These are phyloP conservation scores for Amblyteles armatorius DNA, from an alignment of 2,888 invertebrate species.

Conservation along the genomic window DNA sequence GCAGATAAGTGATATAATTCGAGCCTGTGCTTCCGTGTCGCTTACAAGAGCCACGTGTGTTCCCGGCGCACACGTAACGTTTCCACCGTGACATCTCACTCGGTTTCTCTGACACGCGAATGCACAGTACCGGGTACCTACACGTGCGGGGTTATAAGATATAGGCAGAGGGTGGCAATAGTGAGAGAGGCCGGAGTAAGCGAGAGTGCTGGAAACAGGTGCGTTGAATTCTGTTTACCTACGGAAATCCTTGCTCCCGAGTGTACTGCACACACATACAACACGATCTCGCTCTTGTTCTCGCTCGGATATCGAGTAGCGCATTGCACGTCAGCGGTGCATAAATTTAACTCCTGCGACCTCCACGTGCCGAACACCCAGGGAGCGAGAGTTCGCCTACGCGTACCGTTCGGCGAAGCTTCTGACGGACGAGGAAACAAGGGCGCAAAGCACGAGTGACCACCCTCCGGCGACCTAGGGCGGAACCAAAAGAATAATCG, in stretches of 20 bases:
- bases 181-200: conserved; percentile 1
- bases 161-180: not conserved
- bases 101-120: conserved; percentile 26
- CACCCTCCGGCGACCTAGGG: conserved; percentile 12
- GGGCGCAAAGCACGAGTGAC: conserved; percentile 49
- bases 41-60: conserved; percentile 3
- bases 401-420: not conserved
- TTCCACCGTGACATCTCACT: conserved; percentile 23
- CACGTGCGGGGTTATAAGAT: not conserved
- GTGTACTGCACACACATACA: not conserved
- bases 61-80: conserved; percentile 20
- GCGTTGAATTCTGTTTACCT: conserved; percentile 40
- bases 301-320: conserved; percentile 21
- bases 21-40: conserved; percentile 2
- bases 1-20: conserved; percentile 15
- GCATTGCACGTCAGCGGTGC: conserved; percentile 45
- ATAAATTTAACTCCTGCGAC: conserved; percentile 38
- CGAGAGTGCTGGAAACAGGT: conserved; percentile 27
- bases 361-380: conserved; percentile 23
- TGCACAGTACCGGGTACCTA: not conserved
- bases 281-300: conserved; percentile 17
- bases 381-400: not conserved
- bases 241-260: conserved; percentile 26
- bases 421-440: conserved; percentile 14
- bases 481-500: conserved; percentile 24